phyloP scores from a whole-genome alignment of 2,113 vertebrate species.

The Pardalotus punctatus region DNA sequence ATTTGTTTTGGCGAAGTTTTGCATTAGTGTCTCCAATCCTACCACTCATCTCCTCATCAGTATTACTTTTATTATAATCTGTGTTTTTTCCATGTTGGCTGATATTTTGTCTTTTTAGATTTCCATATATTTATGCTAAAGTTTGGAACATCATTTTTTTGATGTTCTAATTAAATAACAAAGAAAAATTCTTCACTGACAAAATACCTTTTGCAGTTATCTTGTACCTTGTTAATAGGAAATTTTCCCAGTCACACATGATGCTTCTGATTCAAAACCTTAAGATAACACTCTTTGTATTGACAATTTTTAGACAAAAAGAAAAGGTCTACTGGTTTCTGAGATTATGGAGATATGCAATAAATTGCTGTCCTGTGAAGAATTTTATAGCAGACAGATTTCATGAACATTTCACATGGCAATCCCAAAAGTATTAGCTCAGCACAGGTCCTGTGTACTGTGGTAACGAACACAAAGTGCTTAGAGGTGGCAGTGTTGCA shows the following conservation, averaged over 20 bases:
- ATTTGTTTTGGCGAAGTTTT: neutral
- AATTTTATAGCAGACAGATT: neutral
- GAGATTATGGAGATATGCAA: neutral
- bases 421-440: neutral
- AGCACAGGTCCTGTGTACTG: neutral
- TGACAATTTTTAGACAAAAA: neutral
- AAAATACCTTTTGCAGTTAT: neutral
- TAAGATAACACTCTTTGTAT: neutral
- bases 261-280: neutral
- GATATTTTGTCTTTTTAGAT: neutral
- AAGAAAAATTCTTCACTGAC: neutral
- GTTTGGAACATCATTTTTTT: neutral
- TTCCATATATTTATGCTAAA: neutral
- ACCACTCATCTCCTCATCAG: neutral
- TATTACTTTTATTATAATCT: neutral
- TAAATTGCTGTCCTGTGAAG: neutral
- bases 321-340: neutral
- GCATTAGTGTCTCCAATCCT: neutral
- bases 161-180: neutral
- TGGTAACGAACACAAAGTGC: neutral
- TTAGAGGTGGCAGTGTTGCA: constrained; percentile 18
- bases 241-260: neutral
- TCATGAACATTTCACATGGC: neutral
- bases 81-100: neutral
- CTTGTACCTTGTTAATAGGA: neutral